phyloP scores from a whole-genome alignment of 2,797 vertebrate genomes.

The Coilia nasus region DNA sequence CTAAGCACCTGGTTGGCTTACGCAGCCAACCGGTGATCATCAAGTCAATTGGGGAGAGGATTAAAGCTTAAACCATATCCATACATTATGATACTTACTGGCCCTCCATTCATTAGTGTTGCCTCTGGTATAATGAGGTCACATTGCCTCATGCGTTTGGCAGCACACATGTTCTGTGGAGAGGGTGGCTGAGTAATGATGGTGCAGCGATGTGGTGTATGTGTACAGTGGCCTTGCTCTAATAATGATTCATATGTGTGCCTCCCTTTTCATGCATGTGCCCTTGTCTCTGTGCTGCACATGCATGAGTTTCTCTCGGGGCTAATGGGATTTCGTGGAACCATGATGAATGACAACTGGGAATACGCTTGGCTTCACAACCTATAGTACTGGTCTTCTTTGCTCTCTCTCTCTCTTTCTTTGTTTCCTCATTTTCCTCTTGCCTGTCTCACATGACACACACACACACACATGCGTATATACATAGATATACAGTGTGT shows the following conservation, averaged over 20 bases:
- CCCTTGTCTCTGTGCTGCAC: conserved; percentile 35
- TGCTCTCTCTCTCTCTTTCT: not conserved
- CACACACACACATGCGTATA: not conserved
- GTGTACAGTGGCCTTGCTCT: conserved; percentile 33
- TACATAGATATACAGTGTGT: not conserved
- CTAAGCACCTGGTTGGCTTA: not conserved
- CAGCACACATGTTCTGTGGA: conserved; percentile 28
- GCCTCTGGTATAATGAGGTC: conserved; percentile 40
- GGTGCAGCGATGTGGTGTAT: not conserved
- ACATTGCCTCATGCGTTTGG: conserved; percentile 24
- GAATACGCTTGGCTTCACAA: conserved; percentile 7
- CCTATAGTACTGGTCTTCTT: not conserved
- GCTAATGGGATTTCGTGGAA: conserved; percentile 41
- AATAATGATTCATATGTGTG: conserved; percentile 42
- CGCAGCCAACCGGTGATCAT: not conserved
- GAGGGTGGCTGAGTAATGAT: conserved; percentile 45
- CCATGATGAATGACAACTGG: conserved; percentile 42
- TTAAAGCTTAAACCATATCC: conserved; percentile 49
- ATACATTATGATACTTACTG: conserved; percentile 46
- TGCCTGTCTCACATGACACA: not conserved
- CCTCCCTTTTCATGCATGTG: conserved; percentile 32
- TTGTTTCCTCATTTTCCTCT: not conserved
- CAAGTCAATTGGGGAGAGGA: conserved; percentile 32
- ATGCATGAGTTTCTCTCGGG: conserved; percentile 41
- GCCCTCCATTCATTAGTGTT: conserved; percentile 49